Base-by-base conservation (phyloP, 2,888 invertebrate genomes). In the Yponomeuta evonymella region DNA sequence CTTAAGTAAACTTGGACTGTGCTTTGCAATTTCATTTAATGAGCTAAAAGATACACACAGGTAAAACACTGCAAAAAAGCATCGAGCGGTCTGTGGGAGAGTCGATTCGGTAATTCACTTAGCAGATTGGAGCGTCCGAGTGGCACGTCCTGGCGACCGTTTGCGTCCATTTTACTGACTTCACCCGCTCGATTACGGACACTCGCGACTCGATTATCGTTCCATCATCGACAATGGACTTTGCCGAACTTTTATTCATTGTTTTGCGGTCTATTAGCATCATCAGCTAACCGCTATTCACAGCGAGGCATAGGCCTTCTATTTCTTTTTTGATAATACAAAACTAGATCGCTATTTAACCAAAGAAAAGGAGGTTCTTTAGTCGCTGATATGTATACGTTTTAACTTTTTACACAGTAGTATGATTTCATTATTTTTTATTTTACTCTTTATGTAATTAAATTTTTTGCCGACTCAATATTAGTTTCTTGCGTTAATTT, bases 51-150 rank as follows among this genome's bases (percentile, higher is more conserved):
- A 12, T 58, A 5, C 51, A 58, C 51, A 51, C 51, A 58, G 6
- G 51, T 58, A 58, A 58, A 58, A 58, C 51, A 58, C 15, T 58
- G 51, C 15, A 58, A 58, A 58, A 58, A 58, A 12, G 51, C 12
- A 15, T 58, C 51, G 3, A 58, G 51, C 15, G 51, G 51, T 58
- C 51, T 58, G 51, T 58, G 12, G 51, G 51, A 12, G 48, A 4
- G 48, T 51, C 30, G 51, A 69, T 51, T 69, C 48, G 48, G 79
- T 77, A 79, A 79, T 79, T 79, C 79, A 79, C 79, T 79, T 79
- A 77, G 79, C 75, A 75, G 79, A 79, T 79, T 79, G 79, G 51
- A 58, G 51, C 51, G 51, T 58, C 51, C 51, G 51, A 58, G 15
- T 58, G 51, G 77, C 73, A 73, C 74, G 74, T 70, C 73, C 30